Base-by-base conservation (phyloP, 2,888 invertebrate species). In the Cantharis nigra region DNA sequence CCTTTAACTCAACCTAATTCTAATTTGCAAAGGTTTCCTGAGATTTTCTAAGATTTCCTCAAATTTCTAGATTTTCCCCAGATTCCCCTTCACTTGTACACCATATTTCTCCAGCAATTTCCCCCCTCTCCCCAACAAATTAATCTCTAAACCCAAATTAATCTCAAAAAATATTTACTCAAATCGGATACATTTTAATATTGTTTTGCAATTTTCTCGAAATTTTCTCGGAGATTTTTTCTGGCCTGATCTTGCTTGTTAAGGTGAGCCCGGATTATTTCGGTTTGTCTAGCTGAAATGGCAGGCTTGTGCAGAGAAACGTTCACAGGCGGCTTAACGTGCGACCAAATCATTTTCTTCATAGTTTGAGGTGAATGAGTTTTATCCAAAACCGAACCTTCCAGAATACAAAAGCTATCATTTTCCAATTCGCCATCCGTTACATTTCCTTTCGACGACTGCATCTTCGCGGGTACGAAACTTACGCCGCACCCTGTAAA, bases 241-340 rank as follows among this genome's bases (percentile, higher is more conserved):
- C 70, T 70, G 0, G 79, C 75, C 72, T 82, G 82, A 14, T 81
- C 78, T 77, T 85, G 85, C 1, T 84, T 84, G 14, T 81, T 82
- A 63, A 86, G 71, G 75, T 84, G 79, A 13, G 84, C 81, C 30
- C 85, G 80, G 9, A 84, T 79, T 26, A 86, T 81, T 62, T 85
- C 84, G 3, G 84, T 80, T 79, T 83, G 83, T 79, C 86, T 80
- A 3, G 86, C 85, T n/a, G 84, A 83, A 23, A 86, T 82, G n/a
- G 82, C 71, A 7, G 86, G 85, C 18, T 74, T 75, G 63, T 70
- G 63, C 7, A 79, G 77, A 3, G 74, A 76, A 73, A 82, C 80
- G 64, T 82, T 78, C 9, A 71, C 79, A 0, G 85, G 85, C 4
- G 86, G 86, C 69, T 82, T 83, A 33, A 82, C 79, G 71, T 82